Conservation (phyloP, 2,888 invertebrate species). For the Idaea biselata region DNA sequence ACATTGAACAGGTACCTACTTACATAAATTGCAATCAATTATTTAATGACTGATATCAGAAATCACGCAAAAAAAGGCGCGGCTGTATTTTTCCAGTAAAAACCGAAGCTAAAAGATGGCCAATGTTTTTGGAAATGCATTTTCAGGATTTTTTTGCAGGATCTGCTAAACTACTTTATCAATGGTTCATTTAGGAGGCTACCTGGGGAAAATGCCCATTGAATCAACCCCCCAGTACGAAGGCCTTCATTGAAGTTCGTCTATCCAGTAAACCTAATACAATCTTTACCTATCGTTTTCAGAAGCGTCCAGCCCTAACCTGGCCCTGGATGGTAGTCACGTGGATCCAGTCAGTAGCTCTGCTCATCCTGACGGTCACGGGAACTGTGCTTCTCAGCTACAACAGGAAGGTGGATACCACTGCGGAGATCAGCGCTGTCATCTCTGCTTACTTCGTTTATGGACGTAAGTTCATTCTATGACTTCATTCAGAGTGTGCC, state of each 20-base stretch:
- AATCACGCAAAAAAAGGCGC: not conserved
- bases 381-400: constrained; percentile 48
- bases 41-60: not conserved
- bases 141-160: too few relatives aligned
- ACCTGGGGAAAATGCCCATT: too few relatives aligned
- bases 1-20: not conserved
- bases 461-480: constrained; percentile 40
- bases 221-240: too few relatives aligned
- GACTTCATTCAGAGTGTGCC: not conserved
- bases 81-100: not conserved
- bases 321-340: constrained; percentile 55
- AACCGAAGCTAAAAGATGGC: too few relatives aligned
- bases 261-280: too few relatives aligned
- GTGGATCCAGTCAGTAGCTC: constrained; percentile 43
- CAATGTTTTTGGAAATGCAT: too few relatives aligned
- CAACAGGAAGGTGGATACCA: constrained; percentile 30
- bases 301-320: constrained; percentile 51
- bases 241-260: too few relatives aligned
- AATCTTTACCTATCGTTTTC: constrained; percentile 17
- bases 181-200: too few relatives aligned
- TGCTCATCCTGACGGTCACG: constrained; percentile 42
- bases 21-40: not conserved
- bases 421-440: constrained; percentile 49
- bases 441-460: constrained; percentile 54
- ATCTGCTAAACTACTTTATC: too few relatives aligned